These are phyloP conservation scores for Pterocles orientalis DNA, from an alignment of 2,113 vertebrate genomes.

Conservation along the genomic window DNA sequence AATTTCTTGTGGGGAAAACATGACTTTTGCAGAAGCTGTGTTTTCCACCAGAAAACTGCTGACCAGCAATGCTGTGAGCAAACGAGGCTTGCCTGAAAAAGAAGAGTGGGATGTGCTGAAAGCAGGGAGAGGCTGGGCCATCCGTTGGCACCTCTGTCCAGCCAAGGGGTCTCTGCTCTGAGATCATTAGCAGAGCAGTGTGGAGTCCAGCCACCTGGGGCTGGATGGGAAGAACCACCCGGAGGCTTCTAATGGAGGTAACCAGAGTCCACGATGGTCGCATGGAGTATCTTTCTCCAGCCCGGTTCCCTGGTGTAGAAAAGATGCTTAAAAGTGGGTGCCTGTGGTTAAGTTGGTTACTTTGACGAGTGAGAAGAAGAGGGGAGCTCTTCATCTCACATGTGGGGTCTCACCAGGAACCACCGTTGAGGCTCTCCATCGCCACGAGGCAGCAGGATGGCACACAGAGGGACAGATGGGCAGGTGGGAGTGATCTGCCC, in stretches of 20 bases:
- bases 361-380: not conserved
- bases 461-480: not conserved
- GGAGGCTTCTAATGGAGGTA: not conserved
- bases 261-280: not conserved
- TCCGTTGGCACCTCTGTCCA: not conserved
- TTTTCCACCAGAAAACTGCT: not conserved
- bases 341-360: not conserved
- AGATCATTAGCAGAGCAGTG: accelerated
- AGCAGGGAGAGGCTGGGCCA: not conserved
- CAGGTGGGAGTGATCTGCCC: accelerated
- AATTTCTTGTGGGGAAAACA: not conserved
- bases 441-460: not conserved
- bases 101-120: not conserved
- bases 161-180: not conserved
- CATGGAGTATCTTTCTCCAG: not conserved
- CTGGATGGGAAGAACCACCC: not conserved
- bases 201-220: not conserved
- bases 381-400: not conserved
- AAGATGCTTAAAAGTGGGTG: not conserved
- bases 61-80: not conserved
- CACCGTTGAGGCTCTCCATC: not conserved
- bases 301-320: not conserved
- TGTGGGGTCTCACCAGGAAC: not conserved
- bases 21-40: not conserved
- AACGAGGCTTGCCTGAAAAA: not conserved